Evolutionary conservation across 2,113 vertebrate genomes (phyloP), one percentile per base, ranked within the genome.

Genomic region (Gnathonemus longibarbis): DNA sequence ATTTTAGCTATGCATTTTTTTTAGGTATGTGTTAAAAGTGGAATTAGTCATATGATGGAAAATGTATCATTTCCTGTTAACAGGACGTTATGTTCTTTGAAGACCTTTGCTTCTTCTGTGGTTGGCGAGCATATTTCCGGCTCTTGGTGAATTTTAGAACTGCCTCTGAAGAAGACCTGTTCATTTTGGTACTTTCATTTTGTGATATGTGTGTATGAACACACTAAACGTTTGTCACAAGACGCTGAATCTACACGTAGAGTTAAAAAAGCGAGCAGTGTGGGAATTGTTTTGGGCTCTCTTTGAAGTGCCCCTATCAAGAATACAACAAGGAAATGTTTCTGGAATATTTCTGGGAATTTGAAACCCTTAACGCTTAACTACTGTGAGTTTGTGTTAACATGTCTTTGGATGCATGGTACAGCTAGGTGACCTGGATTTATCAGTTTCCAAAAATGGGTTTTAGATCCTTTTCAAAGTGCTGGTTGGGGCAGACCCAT

Each of bases 111-210:
- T 39, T 74, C 50, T 31, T 19, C 74, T 89, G 88, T n/a, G 49
- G 88, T 84, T 83, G 19, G 50, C 49, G 15, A 83, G 48, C 70
- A 39, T 42, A 80, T 89, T 89, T 89, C 88, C 88, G 42, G 88
- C 31, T 27, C n/a, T 50, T 15, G 19, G 45, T 83, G 70, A 39
- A 49, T 31, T 56, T 89, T 56, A 10, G 70, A 83, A 15, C 45
- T 50, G 62, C 62, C 15, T 27, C 42, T 77, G 27, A 39, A 45
- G 3, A 4, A 27, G 24, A 2, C 21, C 24, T 86, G 45, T n/a
- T 86, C 48, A 50, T 49, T 15, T 49, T 49, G 19, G 2, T 46
- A 50, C 84, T 86, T 86, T 86, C 84, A 49, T 86, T 86, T 86
- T 86, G 24, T 86, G 84, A 27, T 27, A 46, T 49, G 24, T 27